Evolutionary conservation across 2,113 vertebrate genomes (phyloP), one percentile per base, ranked within the genome.

Genomic region (Corvus moneduloides): DNA sequence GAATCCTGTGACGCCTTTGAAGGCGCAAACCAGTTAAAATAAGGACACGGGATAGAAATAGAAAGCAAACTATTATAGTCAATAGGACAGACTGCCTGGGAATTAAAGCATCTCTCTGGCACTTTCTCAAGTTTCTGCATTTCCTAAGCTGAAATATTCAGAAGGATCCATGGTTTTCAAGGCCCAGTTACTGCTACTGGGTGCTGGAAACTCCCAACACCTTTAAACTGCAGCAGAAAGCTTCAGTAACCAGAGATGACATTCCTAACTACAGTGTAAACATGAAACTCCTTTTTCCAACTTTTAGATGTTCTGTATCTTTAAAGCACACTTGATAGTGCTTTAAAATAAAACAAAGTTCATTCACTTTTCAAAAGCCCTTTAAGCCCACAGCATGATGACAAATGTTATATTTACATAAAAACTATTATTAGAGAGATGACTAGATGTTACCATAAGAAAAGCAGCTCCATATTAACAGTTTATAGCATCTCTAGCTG

Each of bases 11-110:
- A 96, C 10, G 88, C 82, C 78, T 94, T 32, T 84, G 86, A 86
- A 94, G 82, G 90, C 56, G 10, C 79, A 96, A 94, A 95, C 71
- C 77, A 90, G 75, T 94, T 83, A 89, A 96, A 96, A 83, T 90
- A 91, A 93, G 84, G 72, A 95, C 78, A 74, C 0, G 0, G 39
- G 75, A 81, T 4, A 63, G 83, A 91, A 96, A 95, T 93, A 93
- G 94, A 46, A 96, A 93, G 51, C 33, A 72, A 92, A 93, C 89
- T 88, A 95, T 93, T 84, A 67, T 10, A 82, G 87, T 90, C 77
- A 90, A 94, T 21, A 87, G 84, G 54, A 94, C 91, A 96, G 90
- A 91, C 80, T 91, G 93, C 69, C 73, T 91, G 41, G 86, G 75
- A 95, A 84, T 84, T 87, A 91, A 94, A 91, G 84, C 44, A 46